Percentiles rank a stretch among this genome's conserved stretches.
Evolutionary conservation across 1,140 invertebrate genomes (phyloP).

Genomic region (Pseudomyrmex sp.): DNA sequence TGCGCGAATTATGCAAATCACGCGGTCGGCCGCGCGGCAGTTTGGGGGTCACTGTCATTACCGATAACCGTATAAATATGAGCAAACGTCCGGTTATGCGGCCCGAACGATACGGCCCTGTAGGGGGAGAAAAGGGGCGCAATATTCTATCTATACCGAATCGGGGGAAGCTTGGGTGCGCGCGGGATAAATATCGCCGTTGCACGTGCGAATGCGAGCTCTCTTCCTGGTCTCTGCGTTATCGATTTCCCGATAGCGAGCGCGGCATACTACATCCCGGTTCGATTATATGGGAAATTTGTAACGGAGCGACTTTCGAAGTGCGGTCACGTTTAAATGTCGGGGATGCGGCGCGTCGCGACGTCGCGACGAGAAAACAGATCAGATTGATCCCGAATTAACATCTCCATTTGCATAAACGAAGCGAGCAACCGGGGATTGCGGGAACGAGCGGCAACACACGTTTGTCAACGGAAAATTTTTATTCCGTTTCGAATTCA

Average conservation of each 20-base stretch:
- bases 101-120: slow-evolving; percentile 26
- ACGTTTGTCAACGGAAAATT: slow-evolving; percentile 37
- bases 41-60: slow-evolving; percentile 63
- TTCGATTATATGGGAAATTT: slow-evolving; percentile 55
- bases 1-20: slow-evolving; percentile 61
- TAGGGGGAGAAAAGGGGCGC: not conserved
- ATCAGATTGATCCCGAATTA: slow-evolving; percentile 58
- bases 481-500: not conserved
- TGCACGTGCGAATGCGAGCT: slow-evolving; percentile 63
- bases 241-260: slow-evolving; percentile 56
- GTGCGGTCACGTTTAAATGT: slow-evolving; percentile 57
- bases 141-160: slow-evolving; percentile 34
- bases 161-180: not conserved
- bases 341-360: slow-evolving; percentile 24
- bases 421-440: not conserved
- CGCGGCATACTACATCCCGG: slow-evolving; percentile 20
- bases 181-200: slow-evolving; percentile 46
- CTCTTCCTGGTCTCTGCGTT: not conserved
- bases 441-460: not conserved
- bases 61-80: slow-evolving; percentile 56
- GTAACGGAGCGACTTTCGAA: slow-evolving; percentile 36
- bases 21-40: not conserved
- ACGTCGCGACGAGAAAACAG: slow-evolving; percentile 45
- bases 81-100: not conserved
- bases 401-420: slow-evolving; percentile 57